phyloP scores from a whole-genome alignment of 2,113 vertebrate species.

The Petromus typicus region DNA sequence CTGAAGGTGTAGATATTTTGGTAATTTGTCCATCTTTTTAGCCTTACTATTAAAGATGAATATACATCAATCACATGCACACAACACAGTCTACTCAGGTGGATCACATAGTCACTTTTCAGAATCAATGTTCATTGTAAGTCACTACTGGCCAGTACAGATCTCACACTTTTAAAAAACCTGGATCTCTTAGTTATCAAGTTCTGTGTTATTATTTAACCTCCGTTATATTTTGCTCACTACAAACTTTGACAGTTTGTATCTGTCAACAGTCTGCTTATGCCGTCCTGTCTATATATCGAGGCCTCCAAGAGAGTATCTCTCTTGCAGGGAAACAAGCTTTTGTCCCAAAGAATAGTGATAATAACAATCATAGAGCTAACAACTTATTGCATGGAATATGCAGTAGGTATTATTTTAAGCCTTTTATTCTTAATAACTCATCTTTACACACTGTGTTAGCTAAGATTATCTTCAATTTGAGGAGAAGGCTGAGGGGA shows the following conservation, averaged over 20 bases:
- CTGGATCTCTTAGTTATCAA: neutral
- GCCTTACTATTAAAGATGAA: constrained; percentile 58
- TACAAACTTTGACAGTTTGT: neutral
- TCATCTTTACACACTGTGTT: neutral
- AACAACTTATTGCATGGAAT: neutral
- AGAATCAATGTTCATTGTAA: constrained; percentile 34
- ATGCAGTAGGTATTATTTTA: neutral
- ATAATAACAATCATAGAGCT: neutral
- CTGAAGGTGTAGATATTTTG: constrained; percentile 26
- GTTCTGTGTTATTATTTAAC: neutral
- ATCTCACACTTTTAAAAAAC: neutral
- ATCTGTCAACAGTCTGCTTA: neutral
- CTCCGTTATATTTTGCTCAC: neutral
- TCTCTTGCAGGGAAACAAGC: neutral
- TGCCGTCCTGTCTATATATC: neutral
- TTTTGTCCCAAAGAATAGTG: neutral
- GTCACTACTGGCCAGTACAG: neutral
- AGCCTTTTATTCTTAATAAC: neutral
- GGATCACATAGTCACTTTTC: constrained; percentile 35
- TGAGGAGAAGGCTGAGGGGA: neutral
- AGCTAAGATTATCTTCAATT: neutral
- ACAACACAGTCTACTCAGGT: constrained; percentile 37
- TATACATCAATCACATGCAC: constrained; percentile 20
- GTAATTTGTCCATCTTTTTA: neutral
- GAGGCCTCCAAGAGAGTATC: neutral